Evolutionary conservation across 2,888 invertebrate genomes (phyloP).

Genomic region (Stictocephala bisonia): DNA sequence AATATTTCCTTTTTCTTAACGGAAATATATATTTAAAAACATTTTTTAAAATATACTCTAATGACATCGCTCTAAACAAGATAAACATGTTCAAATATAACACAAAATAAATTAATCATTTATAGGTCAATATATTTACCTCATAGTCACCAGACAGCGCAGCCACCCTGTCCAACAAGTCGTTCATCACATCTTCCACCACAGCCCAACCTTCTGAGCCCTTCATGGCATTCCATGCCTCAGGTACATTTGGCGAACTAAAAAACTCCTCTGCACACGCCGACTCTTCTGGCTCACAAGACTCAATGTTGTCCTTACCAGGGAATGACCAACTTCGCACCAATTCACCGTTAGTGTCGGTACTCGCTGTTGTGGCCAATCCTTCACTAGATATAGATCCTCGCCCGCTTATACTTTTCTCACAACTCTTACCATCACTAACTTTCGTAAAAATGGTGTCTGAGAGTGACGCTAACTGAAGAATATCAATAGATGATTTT

Average conservation of each 20-base stretch:
- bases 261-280: slow-evolving; percentile 77
- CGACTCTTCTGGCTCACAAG: slow-evolving; percentile 67
- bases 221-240: slow-evolving; percentile 29
- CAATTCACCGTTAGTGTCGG: slow-evolving; percentile 61
- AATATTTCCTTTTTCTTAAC: too few species aligned
- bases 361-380: slow-evolving; percentile 27
- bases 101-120: too few species aligned
- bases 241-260: slow-evolving; percentile 59
- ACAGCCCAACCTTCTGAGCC: slow-evolving; percentile 62
- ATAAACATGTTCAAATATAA: too few species aligned
- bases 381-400: slow-evolving; percentile 56
- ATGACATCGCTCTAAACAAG: too few species aligned
- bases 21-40: too few species aligned
- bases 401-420: slow-evolving; percentile 40
- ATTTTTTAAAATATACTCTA: too few species aligned
- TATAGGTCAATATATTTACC: too few species aligned
- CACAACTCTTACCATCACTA: slow-evolving; percentile 56
- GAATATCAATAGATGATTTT: slow-evolving; percentile 55
- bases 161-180: slow-evolving; percentile 69
- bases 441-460: slow-evolving; percentile 57
- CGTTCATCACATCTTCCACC: slow-evolving; percentile 70
- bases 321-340: slow-evolving; percentile 69
- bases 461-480: slow-evolving; percentile 52
- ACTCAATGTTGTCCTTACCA: slow-evolving; percentile 64
- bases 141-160: slow-evolving; percentile 54